Conservation (phyloP, 1,140 invertebrate genomes). For the Zaprionus ghesquierei region DNA sequence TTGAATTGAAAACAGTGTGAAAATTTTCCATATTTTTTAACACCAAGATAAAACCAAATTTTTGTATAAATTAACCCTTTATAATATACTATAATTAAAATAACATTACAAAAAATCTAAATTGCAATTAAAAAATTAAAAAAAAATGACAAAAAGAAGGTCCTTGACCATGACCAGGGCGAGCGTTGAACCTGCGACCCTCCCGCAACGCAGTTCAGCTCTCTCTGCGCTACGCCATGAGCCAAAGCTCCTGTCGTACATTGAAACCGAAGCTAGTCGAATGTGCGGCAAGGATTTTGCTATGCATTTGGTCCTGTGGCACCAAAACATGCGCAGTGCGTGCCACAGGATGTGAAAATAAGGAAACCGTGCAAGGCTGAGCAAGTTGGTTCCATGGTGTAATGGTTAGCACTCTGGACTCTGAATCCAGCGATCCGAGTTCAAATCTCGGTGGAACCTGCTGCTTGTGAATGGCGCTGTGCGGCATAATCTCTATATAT, state of each 20-base stretch:
- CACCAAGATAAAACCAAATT: too few species aligned
- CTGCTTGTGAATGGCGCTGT: not conserved
- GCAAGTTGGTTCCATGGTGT: constrained; percentile 90
- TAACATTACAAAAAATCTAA: too few species aligned
- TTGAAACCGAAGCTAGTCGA: not conserved
- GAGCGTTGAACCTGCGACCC: not conserved
- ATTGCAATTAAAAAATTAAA: not conserved
- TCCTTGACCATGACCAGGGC: not conserved
- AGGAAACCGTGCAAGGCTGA: constrained; percentile 29
- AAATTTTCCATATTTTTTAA: too few species aligned
- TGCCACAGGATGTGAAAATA: constrained; percentile 27
- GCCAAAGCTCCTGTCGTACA: not conserved
- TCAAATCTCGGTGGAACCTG: constrained; percentile 92
- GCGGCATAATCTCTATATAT: not conserved
- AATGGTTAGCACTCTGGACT: constrained; percentile 96
- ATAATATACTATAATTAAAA: not conserved
- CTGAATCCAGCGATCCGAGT: constrained; percentile 95
- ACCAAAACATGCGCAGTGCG: constrained; percentile 63
- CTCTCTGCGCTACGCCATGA: constrained; percentile 5
- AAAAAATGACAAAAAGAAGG: not conserved
- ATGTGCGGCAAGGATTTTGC: not conserved
- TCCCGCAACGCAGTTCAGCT: not conserved
- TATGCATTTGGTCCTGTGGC: not conserved
- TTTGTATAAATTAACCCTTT: too few species aligned
- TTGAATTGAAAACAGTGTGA: too few species aligned